Evolutionary conservation across 2,888 invertebrate genomes (phyloP), one percentile per base, ranked within the genome.

Genomic region (Galerucella pusilla): DNA sequence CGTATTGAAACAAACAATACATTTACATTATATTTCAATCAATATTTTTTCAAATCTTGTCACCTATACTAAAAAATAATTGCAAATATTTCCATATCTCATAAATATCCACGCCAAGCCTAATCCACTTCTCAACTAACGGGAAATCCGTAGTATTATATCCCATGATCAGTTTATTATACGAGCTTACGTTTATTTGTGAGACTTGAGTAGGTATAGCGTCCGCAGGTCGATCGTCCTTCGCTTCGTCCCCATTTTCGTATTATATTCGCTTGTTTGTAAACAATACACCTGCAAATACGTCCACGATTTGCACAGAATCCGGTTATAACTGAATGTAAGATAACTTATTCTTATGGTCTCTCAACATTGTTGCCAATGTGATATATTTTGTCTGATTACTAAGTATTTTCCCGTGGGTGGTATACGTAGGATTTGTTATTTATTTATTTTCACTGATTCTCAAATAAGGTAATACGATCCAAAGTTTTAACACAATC

Each of bases 261-360:
- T 28, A 57, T 35, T 9, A 42, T 42, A 16, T 60, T 68, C 4
- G 45, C 35, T 68, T 68, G 68, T 68, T 68, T 68, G 68, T 68
- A 68, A 68, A 68, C 68, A 68, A 68, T 45, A 60, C 68, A 68
- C 68, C 68, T 68, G 68, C 20, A 14, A 14, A 49, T 14, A 49
- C 49, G 49, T 16, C 20, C n/a, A 49, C 42, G 68, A 68, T 35
- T 68, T 16, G 46, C 11, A 52, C 52, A 54, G 12, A 28, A 54
- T 67, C 67, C 35, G 28, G 35, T 67, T 68, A 25, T 68, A 60
- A 68, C 68, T 45, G 42, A 46, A 45, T 68, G 25, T 25, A 14
- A 42, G 35, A 12, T 12, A 28, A 11, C 25, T 14, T 49, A 28
- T n/a, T 35, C 11, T 57, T 49, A 49, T 42, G 35, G 0, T 42